Percentiles rank a stretch among this genome's conserved stretches.
phyloP scores from a whole-genome alignment of 2,797 vertebrate genomes.

The Helarctos malayanus region DNA sequence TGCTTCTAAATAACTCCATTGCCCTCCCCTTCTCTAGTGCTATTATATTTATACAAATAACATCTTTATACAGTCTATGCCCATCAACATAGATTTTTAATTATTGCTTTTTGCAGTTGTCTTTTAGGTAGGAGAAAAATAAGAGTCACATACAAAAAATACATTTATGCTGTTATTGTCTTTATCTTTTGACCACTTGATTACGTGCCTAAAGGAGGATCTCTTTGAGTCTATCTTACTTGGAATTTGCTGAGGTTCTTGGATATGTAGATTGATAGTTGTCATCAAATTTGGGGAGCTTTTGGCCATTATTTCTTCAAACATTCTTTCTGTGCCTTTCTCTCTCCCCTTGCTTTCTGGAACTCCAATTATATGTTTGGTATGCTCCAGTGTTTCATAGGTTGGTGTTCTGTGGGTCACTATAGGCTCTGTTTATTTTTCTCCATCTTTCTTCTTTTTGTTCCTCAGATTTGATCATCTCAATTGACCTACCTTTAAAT shows the following conservation, averaged over 20 bases:
- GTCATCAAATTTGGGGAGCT: not conserved
- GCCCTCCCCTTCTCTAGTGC: not conserved
- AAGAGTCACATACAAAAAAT: not conserved
- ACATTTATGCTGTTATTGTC: not conserved
- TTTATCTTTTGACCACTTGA: not conserved
- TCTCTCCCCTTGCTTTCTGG: not conserved
- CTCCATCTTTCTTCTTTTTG: not conserved
- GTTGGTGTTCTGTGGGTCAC: not conserved
- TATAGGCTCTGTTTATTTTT: not conserved
- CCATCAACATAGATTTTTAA: not conserved
- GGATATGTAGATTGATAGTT: not conserved
- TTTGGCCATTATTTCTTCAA: not conserved
- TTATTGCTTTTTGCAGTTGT: not conserved
- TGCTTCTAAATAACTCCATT: not conserved
- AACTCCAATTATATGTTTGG: not conserved
- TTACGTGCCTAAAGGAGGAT: not conserved
- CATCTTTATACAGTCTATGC: not conserved
- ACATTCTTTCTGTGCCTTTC: not conserved
- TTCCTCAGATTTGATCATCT: not conserved
- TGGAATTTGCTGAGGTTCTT: slow-evolving; percentile 13
- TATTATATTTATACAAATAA: not conserved
- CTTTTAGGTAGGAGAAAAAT: slow-evolving; percentile 1
- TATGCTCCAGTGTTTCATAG: not conserved
- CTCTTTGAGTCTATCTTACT: not conserved
- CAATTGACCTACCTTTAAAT: not conserved